These are phyloP conservation scores for Anoncus sp. DNA, from an alignment of 2,888 invertebrate species.

Conservation along the genomic window DNA sequence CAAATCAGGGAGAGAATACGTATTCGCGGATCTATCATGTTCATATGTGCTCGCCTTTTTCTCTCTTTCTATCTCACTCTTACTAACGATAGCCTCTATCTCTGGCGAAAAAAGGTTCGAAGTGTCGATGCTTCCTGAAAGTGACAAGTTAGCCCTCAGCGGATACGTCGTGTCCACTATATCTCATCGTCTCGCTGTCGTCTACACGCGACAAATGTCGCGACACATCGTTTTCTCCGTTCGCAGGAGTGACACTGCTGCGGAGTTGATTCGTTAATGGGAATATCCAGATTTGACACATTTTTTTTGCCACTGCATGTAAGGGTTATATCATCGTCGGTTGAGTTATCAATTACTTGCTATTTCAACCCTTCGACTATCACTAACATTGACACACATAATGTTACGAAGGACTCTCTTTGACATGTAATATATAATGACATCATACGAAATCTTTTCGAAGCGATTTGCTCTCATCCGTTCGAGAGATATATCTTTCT, in stretches of 20 bases:
- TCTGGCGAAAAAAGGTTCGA: conserved; percentile 38
- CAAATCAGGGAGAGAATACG: background rate
- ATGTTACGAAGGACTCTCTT: background rate
- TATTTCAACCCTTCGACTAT: background rate
- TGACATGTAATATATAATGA: background rate
- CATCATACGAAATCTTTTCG: background rate
- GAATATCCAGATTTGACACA: conserved; percentile 23
- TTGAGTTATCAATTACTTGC: conserved; percentile 19
- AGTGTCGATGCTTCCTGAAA: conserved; percentile 43
- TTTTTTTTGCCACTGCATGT: conserved; percentile 16
- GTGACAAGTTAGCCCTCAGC: conserved; percentile 42
- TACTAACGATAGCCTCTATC: conserved; percentile 21
- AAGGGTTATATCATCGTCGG: background rate
- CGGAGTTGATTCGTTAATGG: conserved; percentile 31
- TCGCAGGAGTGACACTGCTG: conserved; percentile 2
- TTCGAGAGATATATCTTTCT: no score
- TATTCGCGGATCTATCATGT: no score
- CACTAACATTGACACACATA: background rate
- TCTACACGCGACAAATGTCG: conserved; percentile 7
- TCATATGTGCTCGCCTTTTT: no score
- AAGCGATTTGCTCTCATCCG: no score
- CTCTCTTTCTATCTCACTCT: background rate
- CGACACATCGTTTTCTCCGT: conserved; percentile 19
- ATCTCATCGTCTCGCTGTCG: conserved; percentile 23
- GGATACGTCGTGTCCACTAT: conserved; percentile 30